phyloP scores from a whole-genome alignment of 2,797 vertebrate genomes.

The Gastrophryne carolinensis region DNA sequence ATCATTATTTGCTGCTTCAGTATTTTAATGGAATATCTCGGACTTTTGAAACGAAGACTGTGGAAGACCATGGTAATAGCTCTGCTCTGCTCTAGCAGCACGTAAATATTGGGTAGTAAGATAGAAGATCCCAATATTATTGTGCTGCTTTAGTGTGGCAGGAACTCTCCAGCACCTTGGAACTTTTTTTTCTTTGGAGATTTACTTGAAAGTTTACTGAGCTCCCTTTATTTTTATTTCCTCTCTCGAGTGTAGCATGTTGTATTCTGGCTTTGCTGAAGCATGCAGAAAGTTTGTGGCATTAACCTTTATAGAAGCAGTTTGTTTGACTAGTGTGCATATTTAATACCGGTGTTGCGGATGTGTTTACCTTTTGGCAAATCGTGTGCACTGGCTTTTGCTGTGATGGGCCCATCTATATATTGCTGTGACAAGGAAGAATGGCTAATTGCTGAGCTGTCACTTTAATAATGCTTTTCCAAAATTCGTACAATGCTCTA shows the following conservation, averaged over 20 bases:
- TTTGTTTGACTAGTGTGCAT: not conserved
- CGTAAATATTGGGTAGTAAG: constrained; percentile 99
- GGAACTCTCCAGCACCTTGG: constrained; percentile 66
- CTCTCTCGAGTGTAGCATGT: not conserved
- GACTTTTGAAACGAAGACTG: not conserved
- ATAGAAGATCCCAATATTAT: constrained; percentile 94
- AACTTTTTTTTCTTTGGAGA: not conserved
- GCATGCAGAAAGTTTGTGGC: not conserved
- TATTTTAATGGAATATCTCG: constrained; percentile 82
- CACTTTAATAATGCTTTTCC: not conserved
- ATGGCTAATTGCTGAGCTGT: not conserved
- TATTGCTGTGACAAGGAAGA: not conserved
- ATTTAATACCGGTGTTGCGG: not conserved
- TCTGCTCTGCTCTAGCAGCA: constrained; percentile 98
- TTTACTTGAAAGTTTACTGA: not conserved
- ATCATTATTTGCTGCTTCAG: constrained; percentile 99
- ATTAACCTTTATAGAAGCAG: not conserved
- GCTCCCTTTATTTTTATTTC: not conserved
- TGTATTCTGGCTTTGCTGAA: not conserved
- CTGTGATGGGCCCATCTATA: not conserved
- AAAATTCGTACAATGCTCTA: not conserved
- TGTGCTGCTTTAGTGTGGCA: constrained; percentile 98
- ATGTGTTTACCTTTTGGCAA: not conserved
- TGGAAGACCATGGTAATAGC: constrained; percentile 59
- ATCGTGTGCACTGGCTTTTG: not conserved